These are phyloP conservation scores for Stenolophus ochropezus DNA, from an alignment of 2,888 invertebrate species.

Conservation along the genomic window DNA sequence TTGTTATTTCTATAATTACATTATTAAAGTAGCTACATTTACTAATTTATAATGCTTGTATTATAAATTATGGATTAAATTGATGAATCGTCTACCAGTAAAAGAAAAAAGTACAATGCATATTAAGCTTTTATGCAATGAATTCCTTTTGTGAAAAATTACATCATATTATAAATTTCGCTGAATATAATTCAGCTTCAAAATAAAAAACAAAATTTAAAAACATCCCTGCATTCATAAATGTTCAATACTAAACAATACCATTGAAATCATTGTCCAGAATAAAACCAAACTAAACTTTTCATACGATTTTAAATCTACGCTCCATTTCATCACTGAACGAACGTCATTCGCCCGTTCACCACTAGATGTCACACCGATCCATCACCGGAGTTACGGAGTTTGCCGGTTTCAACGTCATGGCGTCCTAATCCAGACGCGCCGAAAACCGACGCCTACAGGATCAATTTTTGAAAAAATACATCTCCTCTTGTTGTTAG, in stretches of 20 bases:
- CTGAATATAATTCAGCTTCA: not conserved
- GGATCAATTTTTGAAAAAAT: no score
- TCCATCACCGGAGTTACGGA: constrained; percentile 2
- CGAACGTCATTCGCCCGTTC: not conserved
- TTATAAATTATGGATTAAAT: not conserved
- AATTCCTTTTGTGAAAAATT: no score
- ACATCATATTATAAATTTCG: not conserved
- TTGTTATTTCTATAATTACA: not conserved
- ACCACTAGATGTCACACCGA: constrained; percentile 37
- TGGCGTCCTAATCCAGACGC: no score
- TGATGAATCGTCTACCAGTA: no score
- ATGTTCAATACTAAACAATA: not conserved
- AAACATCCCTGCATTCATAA: not conserved
- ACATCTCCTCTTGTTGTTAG: no score
- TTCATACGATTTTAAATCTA: not conserved
- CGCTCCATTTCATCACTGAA: not conserved
- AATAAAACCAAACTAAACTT: not conserved
- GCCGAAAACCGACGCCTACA: no score
- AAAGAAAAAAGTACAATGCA: no score
- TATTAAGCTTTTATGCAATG: no score
- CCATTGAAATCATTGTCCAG: not conserved
- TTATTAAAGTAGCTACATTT: no score
- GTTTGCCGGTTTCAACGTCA: no score
- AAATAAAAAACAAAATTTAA: not conserved
- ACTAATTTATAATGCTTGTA: not conserved